Evolutionary conservation across 2,888 invertebrate species (phyloP), one percentile per base, ranked within the genome.

Genomic region (Gnatocerus cornutus): DNA sequence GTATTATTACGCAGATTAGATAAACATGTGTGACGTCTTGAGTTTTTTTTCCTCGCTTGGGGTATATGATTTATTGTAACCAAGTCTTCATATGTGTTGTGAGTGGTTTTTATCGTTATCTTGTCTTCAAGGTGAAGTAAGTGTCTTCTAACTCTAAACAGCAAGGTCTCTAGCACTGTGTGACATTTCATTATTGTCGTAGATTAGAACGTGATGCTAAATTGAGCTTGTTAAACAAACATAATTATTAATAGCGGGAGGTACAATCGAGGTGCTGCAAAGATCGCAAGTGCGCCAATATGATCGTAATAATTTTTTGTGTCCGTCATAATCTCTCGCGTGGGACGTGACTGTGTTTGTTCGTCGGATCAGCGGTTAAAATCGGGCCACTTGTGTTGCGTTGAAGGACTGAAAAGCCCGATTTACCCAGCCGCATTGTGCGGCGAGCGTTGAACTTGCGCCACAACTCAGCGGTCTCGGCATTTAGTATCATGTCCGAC

Each of bases 401-500:
- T 74, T 65, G 73, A 75, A 74, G 74, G 77, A 75, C 75, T 73
- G 72, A 69, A 64, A 76, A 79, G 79, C 73, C 77, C 73, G 79
- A 75, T 80, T 80, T 76, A 79, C 80, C 77, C 79, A 78, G 83
- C 77, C 80, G 78, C 82, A 82, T 82, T 80, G 78, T 80, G 75
- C 69, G 75, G 73, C 78, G 82, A 80, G 75, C 82, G 78, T 80
- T 82, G 82, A 82, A 82, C 82, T 80, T 77, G 71, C 75, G 53
- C 50, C 53, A 59, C 59, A 65, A 69, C 69, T 48, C 63, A 43
- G 56, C 68, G 63, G 68, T 43, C 69, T 65, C 68, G 71, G 56
- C 58, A 53, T 66, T 58, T 53, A 67, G 65, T 65, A 59, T 63
- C 69, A 70, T 70, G 66, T 71, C 70, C 58, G 70, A 66, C 69